Evolutionary conservation across 2,797 vertebrate genomes (phyloP), one percentile per base, ranked within the genome.

Genomic region (Spinus olivaceus): DNA sequence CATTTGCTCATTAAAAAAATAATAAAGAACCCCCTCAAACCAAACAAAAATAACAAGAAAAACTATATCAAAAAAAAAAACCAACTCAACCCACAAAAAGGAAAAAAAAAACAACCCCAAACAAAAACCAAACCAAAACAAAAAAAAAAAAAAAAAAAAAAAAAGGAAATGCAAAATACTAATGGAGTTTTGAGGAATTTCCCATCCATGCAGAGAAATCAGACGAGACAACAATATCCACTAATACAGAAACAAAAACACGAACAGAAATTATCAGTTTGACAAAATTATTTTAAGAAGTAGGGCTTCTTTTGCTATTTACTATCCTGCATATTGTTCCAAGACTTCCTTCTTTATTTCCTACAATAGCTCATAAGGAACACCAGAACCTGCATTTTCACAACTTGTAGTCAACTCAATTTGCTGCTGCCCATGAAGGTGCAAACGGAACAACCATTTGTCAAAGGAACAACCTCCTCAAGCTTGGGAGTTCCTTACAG

Each of bases 401-500:
- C 12, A 76, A 7, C 32, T 20, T 27, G 7, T 3, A 16, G 24
- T 49, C 41, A 66, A 14, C n/a, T 67, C n/a, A 12, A 0, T 21
- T 24, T 54, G n/a, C 54, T 69, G 84, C 19, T n/a, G 33, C 19
- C 42, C 28, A 18, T 7, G 3, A 82, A 76, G 50, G 10, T 42
- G 16, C 22, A 53, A 76, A 72, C 4, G 30, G 30, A 67, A 54
- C 18, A 66, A 51, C 5, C 12, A 33, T 9, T 39, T 66, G 28
- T 33, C 35, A 47, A 70, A 72, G 8, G 23, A 86, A 50, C 15
- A 53, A 49, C 6, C 46, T 41, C 30, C 56, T 41, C 23, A 86
- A 64, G 13, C 37, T 10, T n/a, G 8, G 33, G 19, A 1, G 1
- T 13, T 86, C 39, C 0, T 16, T 50, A 50, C 4, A 27, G 32